Evolutionary conservation across 2,113 vertebrate species (phyloP).

Genomic region (Channa argus): DNA sequence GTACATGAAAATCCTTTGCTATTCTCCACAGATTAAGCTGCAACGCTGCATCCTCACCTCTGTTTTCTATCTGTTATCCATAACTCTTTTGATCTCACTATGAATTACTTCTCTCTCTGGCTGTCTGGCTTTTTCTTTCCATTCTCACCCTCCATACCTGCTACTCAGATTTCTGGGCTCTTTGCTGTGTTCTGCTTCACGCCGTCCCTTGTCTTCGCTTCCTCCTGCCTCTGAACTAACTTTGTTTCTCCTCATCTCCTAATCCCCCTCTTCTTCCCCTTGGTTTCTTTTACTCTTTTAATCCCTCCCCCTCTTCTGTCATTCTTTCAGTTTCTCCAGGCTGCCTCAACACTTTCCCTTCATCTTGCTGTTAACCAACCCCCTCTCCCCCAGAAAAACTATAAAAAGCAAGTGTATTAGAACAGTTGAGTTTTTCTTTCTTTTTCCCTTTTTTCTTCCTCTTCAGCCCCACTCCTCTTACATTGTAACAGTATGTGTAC

Average conservation of each 20-base stretch:
- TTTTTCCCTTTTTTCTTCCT: slow-evolving; percentile 22
- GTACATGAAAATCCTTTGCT: slow-evolving; percentile 55
- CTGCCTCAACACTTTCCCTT: slow-evolving; percentile 33
- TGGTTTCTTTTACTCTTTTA: slow-evolving; percentile 52
- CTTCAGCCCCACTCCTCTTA: neutral
- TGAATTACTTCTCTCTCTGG: slow-evolving; percentile 49
- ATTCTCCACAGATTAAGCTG: slow-evolving; percentile 55
- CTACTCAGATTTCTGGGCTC: slow-evolving; percentile 59
- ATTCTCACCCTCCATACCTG: slow-evolving; percentile 33
- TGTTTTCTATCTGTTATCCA: slow-evolving; percentile 58
- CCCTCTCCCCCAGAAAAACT: slow-evolving; percentile 40
- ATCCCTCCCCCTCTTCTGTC: slow-evolving; percentile 50
- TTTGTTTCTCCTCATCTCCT: slow-evolving; percentile 53
- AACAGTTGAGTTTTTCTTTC: slow-evolving; percentile 26
- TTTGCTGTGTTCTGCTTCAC: slow-evolving; percentile 23
- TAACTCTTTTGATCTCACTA: slow-evolving; percentile 63
- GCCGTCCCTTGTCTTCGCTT: slow-evolving; percentile 27
- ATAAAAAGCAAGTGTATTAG: slow-evolving; percentile 55
- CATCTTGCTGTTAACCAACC: slow-evolving; percentile 44
- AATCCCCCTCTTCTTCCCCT: slow-evolving; percentile 29
- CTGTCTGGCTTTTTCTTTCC: slow-evolving; percentile 33
- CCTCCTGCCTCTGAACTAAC: slow-evolving; percentile 53
- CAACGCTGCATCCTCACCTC: slow-evolving; percentile 27
- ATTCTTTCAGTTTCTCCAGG: slow-evolving; percentile 47
- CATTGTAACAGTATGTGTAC: slow-evolving; percentile 22